Conservation (phyloP, 2,888 invertebrate species). For the Pedicia rivosa region DNA sequence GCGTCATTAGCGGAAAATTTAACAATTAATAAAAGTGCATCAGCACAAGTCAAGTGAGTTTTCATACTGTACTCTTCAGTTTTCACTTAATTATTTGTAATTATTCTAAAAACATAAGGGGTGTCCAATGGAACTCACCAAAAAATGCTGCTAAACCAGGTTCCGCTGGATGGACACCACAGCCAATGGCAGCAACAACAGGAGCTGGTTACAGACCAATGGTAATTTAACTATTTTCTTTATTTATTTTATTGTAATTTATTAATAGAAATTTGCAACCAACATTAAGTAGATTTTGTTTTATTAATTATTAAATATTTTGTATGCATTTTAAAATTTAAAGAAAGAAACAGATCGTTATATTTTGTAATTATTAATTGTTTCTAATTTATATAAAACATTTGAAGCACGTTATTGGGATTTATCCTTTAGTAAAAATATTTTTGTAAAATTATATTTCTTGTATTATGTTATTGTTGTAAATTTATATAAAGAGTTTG, state of each 20-base stretch:
- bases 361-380: too few species aligned
- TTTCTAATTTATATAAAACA: too few species aligned
- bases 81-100: not conserved
- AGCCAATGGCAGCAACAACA: conserved; percentile 78
- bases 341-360: conserved; percentile 12
- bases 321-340: not conserved
- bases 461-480: too few species aligned
- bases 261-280: too few species aligned
- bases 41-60: conserved; percentile 56
- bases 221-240: conserved; percentile 37
- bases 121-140: conserved; percentile 83
- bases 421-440: too few species aligned
- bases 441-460: too few species aligned
- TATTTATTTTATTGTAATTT: not conserved
- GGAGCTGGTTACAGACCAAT: conserved; percentile 77
- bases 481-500: too few species aligned
- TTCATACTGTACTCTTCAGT: conserved; percentile 7
- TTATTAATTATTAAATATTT: not conserved
- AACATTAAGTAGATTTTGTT: too few species aligned
- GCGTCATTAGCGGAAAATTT: conserved; percentile 89
- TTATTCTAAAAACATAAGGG: conserved; percentile 37
- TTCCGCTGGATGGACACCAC: conserved; percentile 63
- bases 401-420: too few species aligned
- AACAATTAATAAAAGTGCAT: conserved; percentile 62
- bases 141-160: conserved; percentile 72